Evolutionary conservation across 2,888 invertebrate genomes (phyloP), one percentile per base, ranked within the genome.

Genomic region (Esperia sulphurella): DNA sequence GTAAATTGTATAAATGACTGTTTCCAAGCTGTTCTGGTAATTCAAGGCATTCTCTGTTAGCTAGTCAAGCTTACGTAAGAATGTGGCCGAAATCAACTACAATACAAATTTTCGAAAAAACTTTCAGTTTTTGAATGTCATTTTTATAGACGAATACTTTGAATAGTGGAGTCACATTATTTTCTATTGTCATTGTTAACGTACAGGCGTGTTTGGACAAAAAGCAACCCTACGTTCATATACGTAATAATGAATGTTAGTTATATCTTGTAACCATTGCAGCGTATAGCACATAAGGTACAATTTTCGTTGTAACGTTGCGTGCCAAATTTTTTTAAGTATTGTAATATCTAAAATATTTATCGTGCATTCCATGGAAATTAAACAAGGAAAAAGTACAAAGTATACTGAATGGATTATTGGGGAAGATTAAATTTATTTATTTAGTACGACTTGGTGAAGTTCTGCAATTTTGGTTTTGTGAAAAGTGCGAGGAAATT

Each of bases 221-320:
- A 48, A 41, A 49, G 9, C 44, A 66, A 67, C 21, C 21, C 21
- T 21, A 21, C 21, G 21, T 21, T 21, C 21, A 21, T 21, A 78
- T 78, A 77, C 78, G 76, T 79, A 79, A 61, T 68, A 74, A 64
- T 75, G 65, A 68, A 73, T 79, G 75, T 77, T 78, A 77, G 72
- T 58, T 69, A 65, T 61, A 65, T 48, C 55, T 68, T 71, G 63
- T 59, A 73, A 65, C 63, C 71, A 65, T 38, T 53, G 56, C 46
- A 46, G 47, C 51, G 53, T 46, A 50, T 75, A 77, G 68, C 61
- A 67, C 61, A 57, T 71, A 74, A 65, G 68, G 59, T 56, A 63
- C 57, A 58, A 55, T 62, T 66, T 68, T 63, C 57, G 63, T 64
- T 64, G 65, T 45, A 52, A 55, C 40, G 43, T 63, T 50, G 69